Conservation (phyloP, 2,797 vertebrate genomes). For the Lemur catta region DNA sequence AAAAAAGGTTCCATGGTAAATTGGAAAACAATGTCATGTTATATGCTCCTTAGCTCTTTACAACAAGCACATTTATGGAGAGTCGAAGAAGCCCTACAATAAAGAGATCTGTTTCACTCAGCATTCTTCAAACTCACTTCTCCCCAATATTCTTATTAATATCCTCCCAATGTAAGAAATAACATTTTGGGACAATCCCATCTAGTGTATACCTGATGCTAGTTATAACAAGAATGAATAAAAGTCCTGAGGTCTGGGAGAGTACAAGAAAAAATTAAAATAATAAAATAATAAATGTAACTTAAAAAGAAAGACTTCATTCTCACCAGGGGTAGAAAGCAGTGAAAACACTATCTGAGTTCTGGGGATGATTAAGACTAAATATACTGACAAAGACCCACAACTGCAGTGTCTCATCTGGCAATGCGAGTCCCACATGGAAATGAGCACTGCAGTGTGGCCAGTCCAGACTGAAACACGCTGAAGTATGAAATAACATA, state of each 20-base stretch:
- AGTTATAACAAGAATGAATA: neutral
- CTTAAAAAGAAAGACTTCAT: neutral
- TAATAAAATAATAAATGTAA: neutral
- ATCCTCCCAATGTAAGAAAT: neutral
- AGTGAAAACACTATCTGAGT: neutral
- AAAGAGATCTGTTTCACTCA: neutral
- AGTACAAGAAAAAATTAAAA: neutral
- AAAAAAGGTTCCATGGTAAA: neutral
- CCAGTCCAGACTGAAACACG: neutral
- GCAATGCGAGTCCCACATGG: neutral
- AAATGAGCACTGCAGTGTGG: neutral
- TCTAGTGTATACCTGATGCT: neutral
- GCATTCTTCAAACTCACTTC: constrained; percentile 18
- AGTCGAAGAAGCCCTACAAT: neutral
- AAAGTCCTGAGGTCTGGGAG: neutral
- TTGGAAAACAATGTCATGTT: neutral
- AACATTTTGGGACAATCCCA: neutral
- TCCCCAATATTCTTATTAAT: neutral
- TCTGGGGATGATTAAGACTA: neutral
- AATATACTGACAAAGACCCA: neutral
- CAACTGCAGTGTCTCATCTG: neutral
- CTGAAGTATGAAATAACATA: neutral
- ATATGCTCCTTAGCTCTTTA: neutral
- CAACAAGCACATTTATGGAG: neutral
- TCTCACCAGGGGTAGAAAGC: neutral